phyloP scores from a whole-genome alignment of 2,888 invertebrate genomes.

The Neoaliturus tenellus region DNA sequence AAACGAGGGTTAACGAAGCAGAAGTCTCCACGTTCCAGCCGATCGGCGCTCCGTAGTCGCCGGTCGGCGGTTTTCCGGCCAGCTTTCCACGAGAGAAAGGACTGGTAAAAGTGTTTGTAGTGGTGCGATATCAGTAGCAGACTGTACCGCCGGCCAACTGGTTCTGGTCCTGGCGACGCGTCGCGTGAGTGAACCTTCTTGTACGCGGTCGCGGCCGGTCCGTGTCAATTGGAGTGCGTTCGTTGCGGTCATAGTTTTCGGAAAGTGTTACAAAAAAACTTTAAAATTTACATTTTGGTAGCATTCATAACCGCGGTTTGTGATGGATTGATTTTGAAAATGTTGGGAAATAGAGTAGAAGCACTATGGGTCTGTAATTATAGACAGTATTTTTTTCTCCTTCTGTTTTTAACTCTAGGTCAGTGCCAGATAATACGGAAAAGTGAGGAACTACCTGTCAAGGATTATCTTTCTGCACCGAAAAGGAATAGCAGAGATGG shows the following conservation, averaged over 20 bases:
- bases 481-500: conserved; percentile 1
- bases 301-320: neutral
- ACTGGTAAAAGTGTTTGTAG: conserved; percentile 43
- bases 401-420: neutral
- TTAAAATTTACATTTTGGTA: neutral
- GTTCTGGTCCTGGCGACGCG: neutral
- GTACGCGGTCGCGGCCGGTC: neutral
- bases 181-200: neutral
- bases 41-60: neutral
- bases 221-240: neutral
- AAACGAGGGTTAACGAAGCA: conserved; percentile 26
- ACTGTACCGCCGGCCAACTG: conserved; percentile 16
- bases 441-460: conserved; percentile 32
- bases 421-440: conserved; percentile 47
- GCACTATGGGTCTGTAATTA: conserved; percentile 15
- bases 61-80: conserved; percentile 52
- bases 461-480: conserved; percentile 18
- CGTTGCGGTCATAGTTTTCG: neutral
- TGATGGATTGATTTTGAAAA: conserved; percentile 18
- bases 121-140: conserved; percentile 36
- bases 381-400: neutral
- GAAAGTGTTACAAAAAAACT: neutral
- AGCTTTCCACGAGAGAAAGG: conserved; percentile 49
- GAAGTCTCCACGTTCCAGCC: conserved; percentile 9
- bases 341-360: conserved; percentile 12